Conservation (phyloP, 2,888 invertebrate genomes). For the Trimorus sp. region DNA sequence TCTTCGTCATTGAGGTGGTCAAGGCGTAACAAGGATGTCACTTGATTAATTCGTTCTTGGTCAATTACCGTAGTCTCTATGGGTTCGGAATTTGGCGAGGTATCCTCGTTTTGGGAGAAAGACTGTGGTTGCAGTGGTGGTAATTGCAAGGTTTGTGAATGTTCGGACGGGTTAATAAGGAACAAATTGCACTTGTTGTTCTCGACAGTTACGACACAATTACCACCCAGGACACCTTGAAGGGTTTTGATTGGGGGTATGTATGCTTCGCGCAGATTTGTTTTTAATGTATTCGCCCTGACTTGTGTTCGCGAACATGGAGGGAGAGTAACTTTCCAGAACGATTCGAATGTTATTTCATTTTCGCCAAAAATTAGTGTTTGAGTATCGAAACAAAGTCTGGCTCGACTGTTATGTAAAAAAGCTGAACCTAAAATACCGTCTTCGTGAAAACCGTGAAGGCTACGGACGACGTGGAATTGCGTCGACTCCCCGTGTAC, state of each 20-base stretch:
- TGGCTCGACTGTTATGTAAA: not conserved
- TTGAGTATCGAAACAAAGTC: not conserved
- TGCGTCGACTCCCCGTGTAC: not conserved
- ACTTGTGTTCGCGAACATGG: constrained; percentile 14
- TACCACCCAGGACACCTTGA: constrained; percentile 10
- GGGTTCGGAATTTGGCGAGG: not conserved
- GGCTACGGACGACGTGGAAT: constrained; percentile 25
- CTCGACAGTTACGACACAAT: constrained; percentile 6
- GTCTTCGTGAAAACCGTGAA: not conserved
- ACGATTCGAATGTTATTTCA: not conserved
- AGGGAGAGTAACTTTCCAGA: not conserved
- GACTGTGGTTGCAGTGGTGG: not conserved
- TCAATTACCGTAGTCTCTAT: too few species aligned
- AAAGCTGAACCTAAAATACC: constrained; percentile 19
- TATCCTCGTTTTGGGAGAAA: not conserved
- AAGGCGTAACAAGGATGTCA: not conserved
- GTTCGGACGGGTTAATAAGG: constrained; percentile 7
- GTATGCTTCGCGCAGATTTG: constrained; percentile 9
- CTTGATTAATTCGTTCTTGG: too few species aligned
- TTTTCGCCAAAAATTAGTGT: not conserved
- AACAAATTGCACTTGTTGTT: constrained; percentile 9
- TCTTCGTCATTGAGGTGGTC: constrained; percentile 9
- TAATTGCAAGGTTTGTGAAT: not conserved
- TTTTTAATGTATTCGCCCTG: not conserved
- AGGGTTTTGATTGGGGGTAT: not conserved